Percentiles rank a stretch among this genome's conserved stretches.
Evolutionary conservation across 2,888 invertebrate genomes (phyloP).

Genomic region (Dioctria rufipes): DNA sequence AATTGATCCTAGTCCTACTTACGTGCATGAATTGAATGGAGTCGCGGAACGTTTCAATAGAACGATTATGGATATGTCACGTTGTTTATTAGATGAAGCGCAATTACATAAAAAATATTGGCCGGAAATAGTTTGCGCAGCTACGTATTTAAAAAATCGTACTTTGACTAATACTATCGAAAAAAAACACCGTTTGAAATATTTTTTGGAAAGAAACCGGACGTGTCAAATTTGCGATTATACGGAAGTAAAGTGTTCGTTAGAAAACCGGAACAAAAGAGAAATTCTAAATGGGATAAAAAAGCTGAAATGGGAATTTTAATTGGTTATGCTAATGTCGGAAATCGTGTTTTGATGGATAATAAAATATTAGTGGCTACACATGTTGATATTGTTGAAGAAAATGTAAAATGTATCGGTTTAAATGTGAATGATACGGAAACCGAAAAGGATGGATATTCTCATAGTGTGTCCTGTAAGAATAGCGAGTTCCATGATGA

Average conservation of each 20-base stretch:
- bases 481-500: no score
- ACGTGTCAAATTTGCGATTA: conserved; percentile 40
- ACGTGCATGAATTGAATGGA: conserved; percentile 62
- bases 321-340: conserved; percentile 45
- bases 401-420: conserved; percentile 59
- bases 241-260: conserved; percentile 53
- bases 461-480: no score
- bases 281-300: conserved; percentile 48
- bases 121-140: conserved; percentile 52
- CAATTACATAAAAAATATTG: conserved; percentile 56
- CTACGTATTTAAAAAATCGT: conserved; percentile 55
- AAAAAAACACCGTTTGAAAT: conserved; percentile 53
- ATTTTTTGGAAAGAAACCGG: conserved; percentile 38
- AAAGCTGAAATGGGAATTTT: conserved; percentile 48
- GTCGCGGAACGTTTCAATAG: conserved; percentile 61
- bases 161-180: conserved; percentile 48
- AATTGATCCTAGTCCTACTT: conserved; percentile 59
- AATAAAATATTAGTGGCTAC: conserved; percentile 43
- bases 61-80: conserved; percentile 59
- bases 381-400: conserved; percentile 60
- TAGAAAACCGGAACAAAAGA: conserved; percentile 33
- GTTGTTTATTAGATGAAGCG: conserved; percentile 61
- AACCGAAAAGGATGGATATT: conserved; percentile 53
- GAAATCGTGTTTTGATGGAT: conserved; percentile 45
- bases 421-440: conserved; percentile 58